Base-by-base conservation (phyloP, 2,113 vertebrate genomes). In the Piaya cayana region DNA sequence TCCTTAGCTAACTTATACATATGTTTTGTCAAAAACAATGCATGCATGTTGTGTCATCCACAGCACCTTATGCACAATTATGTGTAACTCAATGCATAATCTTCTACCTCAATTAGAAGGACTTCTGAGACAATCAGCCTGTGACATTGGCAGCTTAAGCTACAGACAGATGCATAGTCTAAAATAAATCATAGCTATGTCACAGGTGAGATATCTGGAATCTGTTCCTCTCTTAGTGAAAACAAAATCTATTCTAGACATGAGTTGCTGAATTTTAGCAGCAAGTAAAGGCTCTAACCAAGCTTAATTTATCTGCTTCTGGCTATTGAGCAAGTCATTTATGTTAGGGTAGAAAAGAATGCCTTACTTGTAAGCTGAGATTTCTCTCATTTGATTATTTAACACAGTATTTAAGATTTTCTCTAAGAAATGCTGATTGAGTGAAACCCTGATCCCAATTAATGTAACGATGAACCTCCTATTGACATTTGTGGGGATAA, bases 181-280 rank as follows among this genome's bases (percentile, higher is more conserved):
- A 64, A 90, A 94, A 90, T 89, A 89, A 92, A 67, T 71, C n/a
- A 32, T 43, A 70, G 47, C 43, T 75, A 42, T 84, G 86, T 72
- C 86, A 84, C 49, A 58, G 78, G 22, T 34, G 72, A 79, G 76
- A 45, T 89, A 79, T 71, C 65, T 87, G 52, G 34, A 89, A 19
- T 53, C 43, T 72, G 23, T 56, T 86, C 75, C 79, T 76, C 60
- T 75, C 56, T 72, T 82, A 68, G 27, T 53, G 45, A 82, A 90
- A 89, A 13, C 15, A 76, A 95, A 86, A 82, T 84, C 74, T 95
- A 29, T 92, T 89, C 77, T 93, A 49, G 53, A 69, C 53, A 27
- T 15, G 53, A 93, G 65, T 26, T 83, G 39, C 60, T 91, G 49
- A 81, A 52, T 58, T 95, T 93, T 84, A 88, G 64, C 68, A 70